phyloP scores from a whole-genome alignment of 2,797 vertebrate genomes.

The Miichthys miiuy region DNA sequence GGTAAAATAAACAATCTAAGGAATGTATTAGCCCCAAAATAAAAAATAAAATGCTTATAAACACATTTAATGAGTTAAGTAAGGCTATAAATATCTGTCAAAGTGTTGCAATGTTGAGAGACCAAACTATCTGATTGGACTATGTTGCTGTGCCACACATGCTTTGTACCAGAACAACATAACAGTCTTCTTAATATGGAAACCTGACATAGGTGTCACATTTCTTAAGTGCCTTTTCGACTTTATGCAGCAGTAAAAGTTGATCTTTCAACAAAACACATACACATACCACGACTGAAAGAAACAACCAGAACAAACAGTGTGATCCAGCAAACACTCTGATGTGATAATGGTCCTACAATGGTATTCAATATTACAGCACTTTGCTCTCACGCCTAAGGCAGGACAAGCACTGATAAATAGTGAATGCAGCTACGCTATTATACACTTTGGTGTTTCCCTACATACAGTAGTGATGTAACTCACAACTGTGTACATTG shows the following conservation, averaged over 20 bases:
- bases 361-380: slow-evolving; percentile 40
- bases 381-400: slow-evolving; percentile 36
- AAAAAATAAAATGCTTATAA: neutral
- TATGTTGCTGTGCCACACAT: slow-evolving; percentile 5
- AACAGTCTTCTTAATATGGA: slow-evolving; percentile 5
- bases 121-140: slow-evolving; percentile 27
- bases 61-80: slow-evolving; percentile 8
- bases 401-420: slow-evolving; percentile 10
- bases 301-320: slow-evolving; percentile 6
- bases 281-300: neutral
- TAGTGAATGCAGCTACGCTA: neutral
- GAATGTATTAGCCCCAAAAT: neutral
- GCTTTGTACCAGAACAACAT: slow-evolving; percentile 4
- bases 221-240: neutral
- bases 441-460: neutral
- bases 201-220: neutral
- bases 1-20: neutral
- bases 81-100: slow-evolving; percentile 28
- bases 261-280: neutral
- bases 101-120: slow-evolving; percentile 31
- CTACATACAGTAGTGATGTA: neutral
- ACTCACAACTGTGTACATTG: neutral
- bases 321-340: slow-evolving; percentile 20
- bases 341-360: slow-evolving; percentile 32
- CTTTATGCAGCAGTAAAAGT: neutral